A percentile compares a stretch with the other conserved stretches of the same genome.
These are phyloP conservation scores for Drosophila kikkawai DNA, from an alignment of 1,140 invertebrate species.

Conservation along the genomic window DNA sequence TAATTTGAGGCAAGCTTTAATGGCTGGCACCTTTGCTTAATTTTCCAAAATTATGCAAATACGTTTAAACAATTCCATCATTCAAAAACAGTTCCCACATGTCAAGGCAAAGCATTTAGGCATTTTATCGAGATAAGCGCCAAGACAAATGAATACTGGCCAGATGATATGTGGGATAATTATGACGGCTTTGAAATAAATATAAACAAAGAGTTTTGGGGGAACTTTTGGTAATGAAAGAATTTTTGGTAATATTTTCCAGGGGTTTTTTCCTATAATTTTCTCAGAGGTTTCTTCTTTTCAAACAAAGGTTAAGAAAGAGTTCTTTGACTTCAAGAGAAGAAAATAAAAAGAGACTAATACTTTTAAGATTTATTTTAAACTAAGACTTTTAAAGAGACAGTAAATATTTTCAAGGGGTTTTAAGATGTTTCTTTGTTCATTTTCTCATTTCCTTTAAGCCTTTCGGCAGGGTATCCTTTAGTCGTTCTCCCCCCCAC, in stretches of 20 bases:
- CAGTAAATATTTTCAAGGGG: neutral
- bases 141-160: conserved; percentile 12
- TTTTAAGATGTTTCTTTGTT: too few relatives aligned
- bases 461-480: conserved; percentile 20
- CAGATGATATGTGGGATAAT: conserved; percentile 14
- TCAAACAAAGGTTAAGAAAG: neutral
- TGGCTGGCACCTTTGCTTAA: neutral
- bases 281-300: neutral
- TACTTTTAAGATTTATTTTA: neutral
- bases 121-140: conserved; percentile 13
- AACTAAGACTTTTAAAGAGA: too few relatives aligned
- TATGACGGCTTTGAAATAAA: conserved; percentile 4
- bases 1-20: conserved; percentile 1
- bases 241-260: neutral
- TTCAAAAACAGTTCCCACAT: conserved; percentile 24
- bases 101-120: conserved; percentile 20
- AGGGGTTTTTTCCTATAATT: too few relatives aligned
- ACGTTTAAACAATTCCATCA: neutral
- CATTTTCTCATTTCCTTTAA: too few relatives aligned
- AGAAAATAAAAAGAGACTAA: too few relatives aligned
- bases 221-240: neutral
- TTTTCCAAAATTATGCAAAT: conserved; percentile 34
- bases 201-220: neutral
- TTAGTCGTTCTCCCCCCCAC: conserved; percentile 5
- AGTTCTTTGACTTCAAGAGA: neutral